phyloP scores from a whole-genome alignment of 2,797 vertebrate species.

The Synaphobranchus kaupii region DNA sequence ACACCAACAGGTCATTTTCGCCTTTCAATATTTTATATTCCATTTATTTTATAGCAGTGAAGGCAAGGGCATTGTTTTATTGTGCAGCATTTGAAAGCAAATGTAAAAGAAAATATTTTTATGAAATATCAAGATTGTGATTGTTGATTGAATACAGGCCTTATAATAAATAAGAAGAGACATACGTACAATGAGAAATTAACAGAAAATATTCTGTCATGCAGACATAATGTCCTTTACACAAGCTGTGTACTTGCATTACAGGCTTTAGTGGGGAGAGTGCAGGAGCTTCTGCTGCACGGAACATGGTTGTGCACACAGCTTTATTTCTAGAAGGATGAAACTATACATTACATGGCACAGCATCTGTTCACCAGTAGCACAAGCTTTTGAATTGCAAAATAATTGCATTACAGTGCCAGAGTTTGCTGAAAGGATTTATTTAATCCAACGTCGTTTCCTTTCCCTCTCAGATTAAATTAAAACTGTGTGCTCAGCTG shows the following conservation, averaged over 20 bases:
- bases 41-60: not conserved
- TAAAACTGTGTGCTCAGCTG: not conserved
- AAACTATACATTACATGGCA: not conserved
- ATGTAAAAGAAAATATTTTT: not conserved
- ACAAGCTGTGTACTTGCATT: not conserved
- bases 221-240: not conserved
- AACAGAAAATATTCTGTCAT: no score
- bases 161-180: no score
- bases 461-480: not conserved
- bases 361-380: not conserved
- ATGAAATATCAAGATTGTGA: no score
- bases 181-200: no score
- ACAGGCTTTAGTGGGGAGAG: not conserved
- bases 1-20: not conserved
- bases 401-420: not conserved
- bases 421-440: not conserved
- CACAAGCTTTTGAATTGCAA: not conserved
- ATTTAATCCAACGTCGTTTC: not conserved
- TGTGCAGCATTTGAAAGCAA: not conserved
- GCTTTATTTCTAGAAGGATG: not conserved
- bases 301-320: not conserved
- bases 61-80: not conserved
- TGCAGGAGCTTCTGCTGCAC: not conserved
- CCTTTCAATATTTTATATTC: not conserved
- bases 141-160: no score